Evolutionary conservation across 2,888 invertebrate species (phyloP).

Genomic region (Epirrhoe tristata): DNA sequence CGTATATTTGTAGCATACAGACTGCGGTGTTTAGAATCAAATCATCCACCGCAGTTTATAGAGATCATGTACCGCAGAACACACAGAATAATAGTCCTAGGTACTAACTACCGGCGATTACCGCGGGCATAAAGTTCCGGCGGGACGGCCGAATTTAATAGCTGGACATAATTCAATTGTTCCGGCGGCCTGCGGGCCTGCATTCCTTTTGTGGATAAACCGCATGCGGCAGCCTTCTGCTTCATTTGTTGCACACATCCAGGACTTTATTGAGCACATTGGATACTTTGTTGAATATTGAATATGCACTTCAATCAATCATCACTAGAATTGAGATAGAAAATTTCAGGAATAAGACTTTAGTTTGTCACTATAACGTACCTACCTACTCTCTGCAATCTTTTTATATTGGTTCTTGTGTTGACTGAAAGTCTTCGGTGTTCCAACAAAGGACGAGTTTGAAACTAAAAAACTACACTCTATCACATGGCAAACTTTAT

Average conservation of each 20-base stretch:
- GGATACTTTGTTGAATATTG: neutral
- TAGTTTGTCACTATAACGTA: no score
- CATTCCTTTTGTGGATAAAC: conserved; percentile 63
- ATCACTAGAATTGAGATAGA: no score
- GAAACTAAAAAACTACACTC: neutral
- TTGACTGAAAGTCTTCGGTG: neutral
- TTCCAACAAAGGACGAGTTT: neutral
- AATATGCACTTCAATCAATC: neutral
- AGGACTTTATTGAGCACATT: conserved; percentile 17
- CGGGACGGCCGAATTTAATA: conserved; percentile 67
- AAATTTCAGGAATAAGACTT: no score
- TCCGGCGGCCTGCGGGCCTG: conserved; percentile 71
- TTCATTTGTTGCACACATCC: conserved; percentile 42
- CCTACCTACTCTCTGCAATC: neutral
- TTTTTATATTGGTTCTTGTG: neutral
- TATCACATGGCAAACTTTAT: neutral
- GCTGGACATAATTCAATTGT: conserved; percentile 78
- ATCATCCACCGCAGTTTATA: conserved; percentile 46
- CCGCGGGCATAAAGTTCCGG: conserved; percentile 57
- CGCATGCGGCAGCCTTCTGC: conserved; percentile 41
- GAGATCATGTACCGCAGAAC: conserved; percentile 32
- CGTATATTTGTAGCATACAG: conserved; percentile 17
- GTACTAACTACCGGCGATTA: conserved; percentile 59
- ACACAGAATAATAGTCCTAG: conserved; percentile 27
- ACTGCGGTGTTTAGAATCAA: conserved; percentile 47